A percentile compares a stretch with the other conserved stretches of the same genome.
Evolutionary conservation across 2,888 invertebrate species (phyloP).

Genomic region (Nomada ruficornis): DNA sequence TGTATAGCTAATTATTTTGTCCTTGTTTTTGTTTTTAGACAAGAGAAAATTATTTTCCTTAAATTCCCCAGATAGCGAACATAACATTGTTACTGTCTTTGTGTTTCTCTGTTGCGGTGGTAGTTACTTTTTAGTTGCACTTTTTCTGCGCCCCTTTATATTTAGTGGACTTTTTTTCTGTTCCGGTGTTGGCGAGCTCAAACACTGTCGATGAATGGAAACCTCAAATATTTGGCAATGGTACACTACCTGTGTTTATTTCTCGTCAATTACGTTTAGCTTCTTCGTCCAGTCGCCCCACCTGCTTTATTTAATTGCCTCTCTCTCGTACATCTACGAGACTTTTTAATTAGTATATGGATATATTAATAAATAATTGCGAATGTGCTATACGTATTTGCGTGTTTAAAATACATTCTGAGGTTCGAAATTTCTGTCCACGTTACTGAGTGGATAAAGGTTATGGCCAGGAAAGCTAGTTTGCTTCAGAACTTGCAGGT

Average conservation of each 20-base stretch:
- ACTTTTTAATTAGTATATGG: too few species aligned
- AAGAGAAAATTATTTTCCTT: too few species aligned
- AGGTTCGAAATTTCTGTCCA: too few species aligned
- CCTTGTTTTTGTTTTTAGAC: too few species aligned
- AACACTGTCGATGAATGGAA: not conserved
- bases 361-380: too few species aligned
- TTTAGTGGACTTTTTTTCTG: not conserved
- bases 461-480: not conserved
- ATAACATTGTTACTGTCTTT: too few species aligned
- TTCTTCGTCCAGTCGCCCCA: too few species aligned
- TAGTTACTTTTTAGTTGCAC: not conserved
- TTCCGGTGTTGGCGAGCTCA: not conserved
- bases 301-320: constrained; percentile 11
- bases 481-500: constrained; percentile 30
- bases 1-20: too few species aligned
- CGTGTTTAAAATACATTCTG: too few species aligned
- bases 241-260: not conserved
- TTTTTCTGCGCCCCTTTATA: not conserved
- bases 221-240: constrained; percentile 26
- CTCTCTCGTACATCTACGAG: not conserved
- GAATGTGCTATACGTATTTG: too few species aligned
- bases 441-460: not conserved
- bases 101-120: too few species aligned
- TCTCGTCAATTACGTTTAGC: not conserved
- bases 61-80: too few species aligned